Conservation (phyloP, 2,797 vertebrate species). For the Rousettus madagascariensis region DNA sequence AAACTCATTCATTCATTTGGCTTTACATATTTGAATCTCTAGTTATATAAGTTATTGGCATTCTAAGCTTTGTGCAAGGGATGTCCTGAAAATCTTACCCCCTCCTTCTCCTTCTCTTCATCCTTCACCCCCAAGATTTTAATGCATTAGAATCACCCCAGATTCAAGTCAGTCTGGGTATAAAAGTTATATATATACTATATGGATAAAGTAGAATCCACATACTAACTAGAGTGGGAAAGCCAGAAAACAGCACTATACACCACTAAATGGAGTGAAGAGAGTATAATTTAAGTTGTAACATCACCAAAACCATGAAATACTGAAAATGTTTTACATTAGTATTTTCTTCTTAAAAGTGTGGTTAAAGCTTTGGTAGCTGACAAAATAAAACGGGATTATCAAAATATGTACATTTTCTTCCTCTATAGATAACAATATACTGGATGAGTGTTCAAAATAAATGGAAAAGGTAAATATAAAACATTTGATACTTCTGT, state of each 20-base stretch:
- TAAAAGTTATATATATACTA: neutral
- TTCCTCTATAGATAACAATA: neutral
- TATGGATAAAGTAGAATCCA: neutral
- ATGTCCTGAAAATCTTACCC: neutral
- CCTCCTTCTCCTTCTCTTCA: neutral
- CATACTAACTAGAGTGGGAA: neutral
- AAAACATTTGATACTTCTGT: neutral
- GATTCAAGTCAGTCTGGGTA: neutral
- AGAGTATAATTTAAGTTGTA: neutral
- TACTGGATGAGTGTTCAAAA: neutral
- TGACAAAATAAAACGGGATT: conserved; percentile 18
- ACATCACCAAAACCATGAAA: neutral
- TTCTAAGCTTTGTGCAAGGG: neutral
- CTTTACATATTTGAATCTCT: neutral
- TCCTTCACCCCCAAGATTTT: neutral
- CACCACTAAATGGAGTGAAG: neutral
- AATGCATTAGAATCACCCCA: neutral
- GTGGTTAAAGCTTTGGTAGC: neutral
- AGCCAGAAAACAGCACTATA: neutral
- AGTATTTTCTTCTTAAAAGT: neutral
- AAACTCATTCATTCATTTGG: neutral
- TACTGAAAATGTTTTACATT: neutral
- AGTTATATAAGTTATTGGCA: conserved; percentile 13
- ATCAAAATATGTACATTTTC: conserved; percentile 15
- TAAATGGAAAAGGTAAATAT: conserved; percentile 40